Evolutionary conservation across 2,113 vertebrate genomes (phyloP).

Genomic region (Corythornis vintsioides): DNA sequence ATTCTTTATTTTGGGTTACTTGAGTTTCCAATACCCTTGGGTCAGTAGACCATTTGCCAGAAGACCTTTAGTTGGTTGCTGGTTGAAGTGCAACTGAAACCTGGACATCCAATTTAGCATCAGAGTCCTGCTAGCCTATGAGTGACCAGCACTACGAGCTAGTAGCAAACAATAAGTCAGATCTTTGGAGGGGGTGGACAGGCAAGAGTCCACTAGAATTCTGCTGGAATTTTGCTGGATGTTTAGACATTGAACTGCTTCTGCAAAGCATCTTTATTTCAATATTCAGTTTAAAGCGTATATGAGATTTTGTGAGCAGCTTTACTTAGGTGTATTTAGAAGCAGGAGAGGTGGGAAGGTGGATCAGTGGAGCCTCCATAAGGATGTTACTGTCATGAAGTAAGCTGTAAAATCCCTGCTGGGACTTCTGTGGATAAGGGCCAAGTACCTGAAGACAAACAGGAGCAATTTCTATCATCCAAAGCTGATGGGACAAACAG

Average conservation of each 20-base stretch:
- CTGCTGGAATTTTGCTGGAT: neutral
- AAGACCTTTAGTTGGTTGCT: neutral
- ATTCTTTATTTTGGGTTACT: neutral
- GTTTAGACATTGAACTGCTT: neutral
- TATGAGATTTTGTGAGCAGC: neutral
- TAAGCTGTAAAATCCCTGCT: neutral
- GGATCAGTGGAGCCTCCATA: neutral
- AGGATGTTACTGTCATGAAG: neutral
- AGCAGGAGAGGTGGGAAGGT: neutral
- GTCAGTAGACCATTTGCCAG: neutral
- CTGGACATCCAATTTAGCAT: neutral
- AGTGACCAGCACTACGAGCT: neutral
- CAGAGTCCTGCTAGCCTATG: neutral
- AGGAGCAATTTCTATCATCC: neutral
- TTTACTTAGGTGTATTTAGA: neutral
- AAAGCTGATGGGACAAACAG: neutral
- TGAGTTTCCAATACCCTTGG: neutral
- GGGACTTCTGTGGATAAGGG: neutral
- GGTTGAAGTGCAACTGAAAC: neutral
- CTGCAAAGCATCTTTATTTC: neutral
- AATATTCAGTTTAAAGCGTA: neutral
- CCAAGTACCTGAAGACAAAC: neutral
- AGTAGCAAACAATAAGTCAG: neutral
- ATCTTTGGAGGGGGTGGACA: neutral
- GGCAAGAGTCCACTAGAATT: neutral